These are phyloP conservation scores for Alosa alosa DNA, from an alignment of 2,113 vertebrate species.

Conservation along the genomic window DNA sequence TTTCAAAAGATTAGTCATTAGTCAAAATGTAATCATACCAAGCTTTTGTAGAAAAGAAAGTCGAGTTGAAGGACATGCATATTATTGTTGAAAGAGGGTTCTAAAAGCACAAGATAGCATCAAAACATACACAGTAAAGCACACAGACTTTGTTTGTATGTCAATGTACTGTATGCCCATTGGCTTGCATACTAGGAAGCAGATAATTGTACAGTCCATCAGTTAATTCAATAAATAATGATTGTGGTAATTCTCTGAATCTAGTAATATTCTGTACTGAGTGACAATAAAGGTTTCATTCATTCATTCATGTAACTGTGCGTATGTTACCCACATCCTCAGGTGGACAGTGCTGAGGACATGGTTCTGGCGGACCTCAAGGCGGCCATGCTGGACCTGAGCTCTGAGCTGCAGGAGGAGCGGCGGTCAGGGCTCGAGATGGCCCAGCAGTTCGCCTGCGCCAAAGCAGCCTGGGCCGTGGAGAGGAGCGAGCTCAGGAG, in stretches of 20 bases:
- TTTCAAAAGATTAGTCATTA: too few species aligned
- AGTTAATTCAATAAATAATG: not conserved
- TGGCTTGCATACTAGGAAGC: too few species aligned
- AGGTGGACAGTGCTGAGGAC: not conserved
- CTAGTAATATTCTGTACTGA: not conserved
- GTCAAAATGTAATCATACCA: too few species aligned
- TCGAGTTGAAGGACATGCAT: too few species aligned
- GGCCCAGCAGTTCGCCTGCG: constrained; percentile 80
- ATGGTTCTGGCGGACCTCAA: constrained; percentile 72
- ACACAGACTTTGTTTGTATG: too few species aligned
- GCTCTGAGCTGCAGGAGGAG: constrained; percentile 79
- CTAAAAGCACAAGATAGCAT: too few species aligned
- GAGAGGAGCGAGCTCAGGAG: constrained; percentile 78
- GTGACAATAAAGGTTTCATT: too few species aligned
- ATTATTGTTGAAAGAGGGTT: too few species aligned
- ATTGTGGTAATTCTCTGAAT: not conserved
- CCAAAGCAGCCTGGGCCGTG: constrained; percentile 79
- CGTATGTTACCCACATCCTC: not conserved
- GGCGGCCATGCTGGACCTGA: constrained; percentile 80
- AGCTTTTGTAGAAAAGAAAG: too few species aligned
- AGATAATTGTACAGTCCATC: too few species aligned
- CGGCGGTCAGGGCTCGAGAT: constrained; percentile 69
- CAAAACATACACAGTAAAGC: too few species aligned
- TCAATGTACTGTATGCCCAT: too few species aligned
- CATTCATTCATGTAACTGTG: not conserved